Base-by-base conservation (phyloP, 64 coral and sea anemone genomes). In the Orbicella faveolata region DNA sequence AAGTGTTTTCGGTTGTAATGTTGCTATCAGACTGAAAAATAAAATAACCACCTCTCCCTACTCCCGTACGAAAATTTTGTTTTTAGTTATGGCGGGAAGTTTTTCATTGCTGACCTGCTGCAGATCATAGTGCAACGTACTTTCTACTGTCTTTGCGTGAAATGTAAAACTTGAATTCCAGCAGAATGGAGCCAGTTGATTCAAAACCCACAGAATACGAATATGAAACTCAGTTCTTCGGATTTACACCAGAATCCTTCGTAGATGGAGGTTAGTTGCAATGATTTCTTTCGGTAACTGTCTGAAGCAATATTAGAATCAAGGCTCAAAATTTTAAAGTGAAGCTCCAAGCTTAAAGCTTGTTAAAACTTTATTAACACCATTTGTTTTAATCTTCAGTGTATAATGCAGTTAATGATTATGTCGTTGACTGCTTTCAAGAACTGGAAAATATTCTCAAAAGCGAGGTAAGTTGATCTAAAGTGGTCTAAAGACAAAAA, bases 381-480 rank as follows among this genome's bases (percentile, higher is more conserved):
- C 18, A 36, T 77, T 11, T 66, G 34, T 53, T 6, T 75, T 82
- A 80, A 81, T 79, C 37, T 54, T 75, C 52, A 96, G 95, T 96
- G 87, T 96, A 94, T 48, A 96, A 96, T 84, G 95, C 95, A 17
- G 90, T 96, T 34, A 96, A 73, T 34, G 95, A 96, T 59, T 96
- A 96, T 78, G 87, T 96, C 20, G 75, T 53, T 39, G 95, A 96
- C 75, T 96, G 95, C 78, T 91, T 96, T 88, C 84, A 70, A 88
- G 95, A 96, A 55, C 88, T 96, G 39, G 95, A 96, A 83, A 96
- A 90, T 80, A 57, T 83, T 21, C 62, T 96, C 66, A 94, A 87
- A 76, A 96, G 73, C 62, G 92, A 94, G 92, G 94, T 93, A 87
- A 26, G 80, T 57, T 34, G 2, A 15, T 19, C 37, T 30, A 39